Evolutionary conservation across 2,113 vertebrate genomes (phyloP).

Genomic region (Cairina moschata): DNA sequence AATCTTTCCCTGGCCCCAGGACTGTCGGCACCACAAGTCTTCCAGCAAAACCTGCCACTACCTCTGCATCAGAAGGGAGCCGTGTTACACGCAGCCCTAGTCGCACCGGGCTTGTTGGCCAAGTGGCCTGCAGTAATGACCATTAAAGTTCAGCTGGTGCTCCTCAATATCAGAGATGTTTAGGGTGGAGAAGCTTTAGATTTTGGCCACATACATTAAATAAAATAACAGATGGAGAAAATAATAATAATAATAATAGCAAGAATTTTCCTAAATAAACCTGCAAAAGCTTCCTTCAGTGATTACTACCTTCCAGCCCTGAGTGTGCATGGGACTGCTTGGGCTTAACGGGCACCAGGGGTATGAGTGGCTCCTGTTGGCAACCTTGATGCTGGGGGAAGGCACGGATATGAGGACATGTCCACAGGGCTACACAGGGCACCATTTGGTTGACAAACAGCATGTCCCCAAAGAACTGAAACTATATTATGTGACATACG

Average conservation of each 20-base stretch:
- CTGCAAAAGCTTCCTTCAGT: background rate
- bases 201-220: background rate
- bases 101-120: background rate
- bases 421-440: background rate
- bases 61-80: background rate
- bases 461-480: background rate
- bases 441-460: background rate
- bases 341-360: background rate
- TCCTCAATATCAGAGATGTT: background rate
- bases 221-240: background rate
- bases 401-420: background rate
- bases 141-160: background rate
- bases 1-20: background rate
- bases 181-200: background rate
- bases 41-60: background rate
- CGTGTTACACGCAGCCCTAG: accelerated
- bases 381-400: background rate
- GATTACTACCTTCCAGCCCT: background rate
- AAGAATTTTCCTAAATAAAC: background rate
- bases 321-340: background rate
- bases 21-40: background rate
- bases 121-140: background rate
- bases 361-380: background rate
- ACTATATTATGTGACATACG: background rate
- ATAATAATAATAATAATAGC: background rate